A percentile compares a stretch with the other conserved stretches of the same genome.
These are phyloP conservation scores for Pardosa pseudoannulata DNA, from an alignment of 2,888 invertebrate genomes.

Conservation along the genomic window DNA sequence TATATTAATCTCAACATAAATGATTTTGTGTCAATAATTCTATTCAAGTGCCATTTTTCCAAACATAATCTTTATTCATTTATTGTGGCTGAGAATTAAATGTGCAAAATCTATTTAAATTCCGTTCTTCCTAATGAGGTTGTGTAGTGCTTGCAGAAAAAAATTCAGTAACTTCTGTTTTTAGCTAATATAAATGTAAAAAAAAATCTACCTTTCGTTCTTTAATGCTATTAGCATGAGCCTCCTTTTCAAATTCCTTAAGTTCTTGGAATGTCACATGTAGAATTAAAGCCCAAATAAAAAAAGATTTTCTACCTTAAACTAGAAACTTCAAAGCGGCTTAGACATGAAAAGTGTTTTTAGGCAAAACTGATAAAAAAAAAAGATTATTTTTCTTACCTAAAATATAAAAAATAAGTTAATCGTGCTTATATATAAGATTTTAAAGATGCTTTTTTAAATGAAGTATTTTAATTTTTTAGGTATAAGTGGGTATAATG, in stretches of 20 bases:
- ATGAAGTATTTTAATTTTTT: no score
- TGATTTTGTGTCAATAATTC: no score
- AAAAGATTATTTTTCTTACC: no score
- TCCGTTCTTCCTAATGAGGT: slow-evolving; percentile 32
- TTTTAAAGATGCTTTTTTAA: no score
- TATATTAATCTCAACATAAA: no score
- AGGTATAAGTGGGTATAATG: no score
- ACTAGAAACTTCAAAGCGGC: slow-evolving; percentile 6
- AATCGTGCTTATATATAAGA: no score
- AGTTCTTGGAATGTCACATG: slow-evolving; percentile 35
- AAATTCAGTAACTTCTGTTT: not conserved
- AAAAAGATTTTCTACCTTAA: slow-evolving; percentile 10
- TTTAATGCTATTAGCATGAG: slow-evolving; percentile 45
- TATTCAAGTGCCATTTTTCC: no score
- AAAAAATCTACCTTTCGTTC: slow-evolving; percentile 13
- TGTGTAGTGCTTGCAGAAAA: slow-evolving; percentile 5
- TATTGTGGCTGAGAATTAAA: not conserved
- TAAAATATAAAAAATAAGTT: no score
- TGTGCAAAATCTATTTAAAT: slow-evolving; percentile 24
- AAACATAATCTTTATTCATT: no score
- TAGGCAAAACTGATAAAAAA: no score
- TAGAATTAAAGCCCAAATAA: slow-evolving; percentile 24
- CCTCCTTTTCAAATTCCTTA: slow-evolving; percentile 29
- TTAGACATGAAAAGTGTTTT: no score
- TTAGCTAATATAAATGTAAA: slow-evolving; percentile 18